Conservation (phyloP, 2,888 invertebrate genomes). For the Synanthedon myopaeformis region DNA sequence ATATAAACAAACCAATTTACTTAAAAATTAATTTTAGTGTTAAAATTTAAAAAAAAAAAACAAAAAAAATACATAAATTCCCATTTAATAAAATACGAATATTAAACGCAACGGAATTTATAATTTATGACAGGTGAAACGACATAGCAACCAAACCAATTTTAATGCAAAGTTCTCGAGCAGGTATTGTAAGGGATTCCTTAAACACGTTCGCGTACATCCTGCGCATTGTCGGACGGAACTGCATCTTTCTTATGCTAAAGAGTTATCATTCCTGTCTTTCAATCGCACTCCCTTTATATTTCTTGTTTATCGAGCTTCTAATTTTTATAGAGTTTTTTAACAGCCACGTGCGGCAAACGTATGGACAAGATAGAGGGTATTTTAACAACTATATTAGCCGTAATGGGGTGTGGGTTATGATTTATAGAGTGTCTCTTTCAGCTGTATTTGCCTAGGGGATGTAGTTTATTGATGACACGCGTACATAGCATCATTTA, state of each 20-base stretch:
- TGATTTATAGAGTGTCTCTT: constrained; percentile 66
- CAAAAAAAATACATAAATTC: too few relatives aligned
- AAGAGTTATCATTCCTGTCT: constrained; percentile 52
- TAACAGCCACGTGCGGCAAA: constrained; percentile 40
- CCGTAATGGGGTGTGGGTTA: constrained; percentile 53
- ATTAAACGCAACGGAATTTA: too few relatives aligned
- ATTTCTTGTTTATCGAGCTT: constrained; percentile 31
- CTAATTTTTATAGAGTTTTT: constrained; percentile 53
- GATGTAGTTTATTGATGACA: constrained; percentile 60
- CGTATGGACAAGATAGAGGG: constrained; percentile 61
- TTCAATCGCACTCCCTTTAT: constrained; percentile 20
- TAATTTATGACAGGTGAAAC: constrained; percentile 37
- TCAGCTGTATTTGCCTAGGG: constrained; percentile 55
- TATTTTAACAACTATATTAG: constrained; percentile 69
- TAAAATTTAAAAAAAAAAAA: too few relatives aligned
- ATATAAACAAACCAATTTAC: too few relatives aligned
- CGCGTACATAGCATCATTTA: constrained; percentile 22
- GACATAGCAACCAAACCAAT: constrained; percentile 45
- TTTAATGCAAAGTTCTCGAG: constrained; percentile 18
- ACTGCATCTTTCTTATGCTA: constrained; percentile 57
- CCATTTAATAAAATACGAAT: too few relatives aligned
- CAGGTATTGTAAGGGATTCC: constrained; percentile 31
- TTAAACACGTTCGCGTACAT: constrained; percentile 37
- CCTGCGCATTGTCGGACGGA: constrained; percentile 42
- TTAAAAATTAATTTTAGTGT: too few relatives aligned